Conservation (phyloP, 2,888 invertebrate species). For the Cephus sareptanus region DNA sequence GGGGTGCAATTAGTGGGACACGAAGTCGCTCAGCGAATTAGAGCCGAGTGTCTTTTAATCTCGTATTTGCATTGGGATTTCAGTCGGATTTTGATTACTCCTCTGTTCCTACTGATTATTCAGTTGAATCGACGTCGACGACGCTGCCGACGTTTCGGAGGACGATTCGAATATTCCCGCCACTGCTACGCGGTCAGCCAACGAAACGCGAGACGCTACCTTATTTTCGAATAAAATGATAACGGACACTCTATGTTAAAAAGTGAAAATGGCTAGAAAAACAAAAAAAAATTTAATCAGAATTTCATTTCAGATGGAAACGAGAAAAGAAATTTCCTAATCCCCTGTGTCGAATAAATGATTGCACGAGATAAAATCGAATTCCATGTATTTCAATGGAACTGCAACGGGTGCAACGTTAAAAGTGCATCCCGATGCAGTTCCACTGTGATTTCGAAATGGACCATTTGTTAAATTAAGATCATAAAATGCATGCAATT, state of each 20-base stretch:
- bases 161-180: neutral
- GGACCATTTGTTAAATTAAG: no score
- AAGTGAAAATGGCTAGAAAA: no score
- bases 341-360: no score
- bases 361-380: no score
- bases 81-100: neutral
- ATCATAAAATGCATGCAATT: no score
- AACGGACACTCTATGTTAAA: neutral
- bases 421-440: no score
- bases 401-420: no score
- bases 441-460: no score
- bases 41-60: constrained; percentile 1
- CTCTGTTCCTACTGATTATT: neutral
- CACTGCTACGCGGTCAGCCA: neutral
- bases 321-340: neutral
- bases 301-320: neutral
- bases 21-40: neutral
- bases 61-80: neutral
- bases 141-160: neutral
- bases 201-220: neutral
- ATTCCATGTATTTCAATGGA: no score
- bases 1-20: neutral
- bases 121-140: neutral
- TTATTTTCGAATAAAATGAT: neutral
- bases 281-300: neutral